These are phyloP conservation scores for Palythoa heliodiscus DNA, from an alignment of 92 coral and sea anemone species.

Conservation along the genomic window DNA sequence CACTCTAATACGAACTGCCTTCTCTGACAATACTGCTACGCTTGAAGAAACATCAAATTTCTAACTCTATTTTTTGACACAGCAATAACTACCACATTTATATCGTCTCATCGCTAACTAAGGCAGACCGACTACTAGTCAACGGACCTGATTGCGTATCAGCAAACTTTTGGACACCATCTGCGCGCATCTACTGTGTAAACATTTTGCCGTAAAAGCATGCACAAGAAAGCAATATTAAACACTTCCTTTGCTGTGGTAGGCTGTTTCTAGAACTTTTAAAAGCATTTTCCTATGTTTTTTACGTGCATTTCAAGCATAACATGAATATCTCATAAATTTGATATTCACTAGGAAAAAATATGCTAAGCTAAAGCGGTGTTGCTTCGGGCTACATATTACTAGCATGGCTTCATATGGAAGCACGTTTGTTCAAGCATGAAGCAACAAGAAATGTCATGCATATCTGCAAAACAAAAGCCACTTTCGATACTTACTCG, in stretches of 20 bases:
- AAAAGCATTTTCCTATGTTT: no score
- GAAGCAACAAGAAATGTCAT: slow-evolving; percentile 25
- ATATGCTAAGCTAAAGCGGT: slow-evolving; percentile 17
- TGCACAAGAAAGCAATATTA: neutral
- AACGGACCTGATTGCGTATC: slow-evolving; percentile 14
- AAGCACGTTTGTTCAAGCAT: slow-evolving; percentile 25
- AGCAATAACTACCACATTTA: neutral
- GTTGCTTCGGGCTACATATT: slow-evolving; percentile 30
- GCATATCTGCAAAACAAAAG: slow-evolving; percentile 46
- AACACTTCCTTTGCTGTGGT: neutral
- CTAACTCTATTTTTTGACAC: neutral
- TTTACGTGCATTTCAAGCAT: slow-evolving; percentile 24
- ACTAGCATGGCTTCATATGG: slow-evolving; percentile 35
- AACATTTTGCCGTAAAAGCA: neutral
- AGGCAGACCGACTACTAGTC: neutral
- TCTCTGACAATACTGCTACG: neutral
- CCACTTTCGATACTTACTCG: slow-evolving; percentile 66
- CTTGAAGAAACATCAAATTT: slow-evolving; percentile 15
- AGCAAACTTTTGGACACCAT: slow-evolving; percentile 13
- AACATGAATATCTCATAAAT: slow-evolving; percentile 2
- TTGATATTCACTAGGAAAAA: slow-evolving; percentile 6
- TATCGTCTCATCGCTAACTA: neutral
- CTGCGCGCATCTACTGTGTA: neutral
- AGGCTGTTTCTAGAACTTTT: neutral
- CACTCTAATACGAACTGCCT: neutral